Conservation (phyloP, 2,888 invertebrate genomes). For the Spisula solida region DNA sequence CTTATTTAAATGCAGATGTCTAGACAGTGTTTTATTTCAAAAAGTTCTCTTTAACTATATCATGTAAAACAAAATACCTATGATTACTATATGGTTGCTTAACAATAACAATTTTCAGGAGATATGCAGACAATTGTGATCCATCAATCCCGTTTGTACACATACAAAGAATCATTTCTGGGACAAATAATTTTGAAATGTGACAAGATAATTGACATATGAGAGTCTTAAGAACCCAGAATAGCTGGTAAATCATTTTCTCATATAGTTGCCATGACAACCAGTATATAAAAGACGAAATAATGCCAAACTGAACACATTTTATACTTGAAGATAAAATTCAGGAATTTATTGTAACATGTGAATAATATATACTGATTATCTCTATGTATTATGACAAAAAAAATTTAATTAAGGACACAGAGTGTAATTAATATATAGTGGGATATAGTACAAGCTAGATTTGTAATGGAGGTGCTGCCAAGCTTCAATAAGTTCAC, state of each 20-base stretch:
- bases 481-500: no score
- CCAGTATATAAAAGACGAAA: neutral
- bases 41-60: neutral
- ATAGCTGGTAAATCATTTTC: conserved; percentile 3
- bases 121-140: neutral
- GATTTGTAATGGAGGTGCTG: no score
- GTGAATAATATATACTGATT: no score
- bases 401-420: no score
- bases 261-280: neutral
- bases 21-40: neutral
- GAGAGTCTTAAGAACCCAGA: neutral
- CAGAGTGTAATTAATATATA: no score
- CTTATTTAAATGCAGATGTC: neutral
- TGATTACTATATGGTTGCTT: neutral
- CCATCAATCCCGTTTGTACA: neutral
- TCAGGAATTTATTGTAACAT: no score
- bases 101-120: neutral
- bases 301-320: neutral
- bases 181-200: conserved; percentile 11
- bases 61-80: neutral
- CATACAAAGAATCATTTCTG: conserved; percentile 1
- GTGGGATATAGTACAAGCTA: no score
- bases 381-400: no score
- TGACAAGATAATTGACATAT: conserved; percentile 16
- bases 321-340: no score